Evolutionary conservation across 2,797 vertebrate genomes (phyloP), one percentile per base, ranked within the genome.

Genomic region (Pangasius krempfi): DNA sequence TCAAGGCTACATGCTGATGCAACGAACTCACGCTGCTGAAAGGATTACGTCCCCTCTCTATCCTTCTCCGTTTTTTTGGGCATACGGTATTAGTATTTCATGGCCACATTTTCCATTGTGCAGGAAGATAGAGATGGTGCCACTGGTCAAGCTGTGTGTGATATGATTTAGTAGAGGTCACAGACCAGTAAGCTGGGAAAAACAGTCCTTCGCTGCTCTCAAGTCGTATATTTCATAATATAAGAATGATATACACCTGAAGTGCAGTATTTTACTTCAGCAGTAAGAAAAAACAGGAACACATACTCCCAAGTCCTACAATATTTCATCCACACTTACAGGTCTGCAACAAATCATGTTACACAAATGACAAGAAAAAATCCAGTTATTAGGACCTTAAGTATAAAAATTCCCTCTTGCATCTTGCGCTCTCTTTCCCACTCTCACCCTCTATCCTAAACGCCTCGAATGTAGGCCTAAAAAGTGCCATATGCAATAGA

Each of bases 381-480:
- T 93, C 92, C 93, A 94, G 92, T 94, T 94, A 94, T 94, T 93
- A 89, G 93, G 94, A 94, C 91, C 93, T 94, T 92, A 93, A 92
- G 92, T 94, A 25, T 12, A 92, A 94, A 95, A 94, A 93, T 92
- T 93, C 92, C 94, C 93, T 58, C 62, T 72, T 72, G 58, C 47
- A 72, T 52, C 6, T 27, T 60, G 12, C 25, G 2, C 40, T 73
- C 7, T 64, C 64, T 79, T 27, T 79, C 84, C 54, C 76, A 47
- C 75, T 58, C 52, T 80, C 62, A 44, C 56, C 1, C 30, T 58
- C 44, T 92, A 94, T 93, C 93, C 94, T 87, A 86, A 94, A 93
- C 90, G 90, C 92, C 92, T 93, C 94, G 93, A 94, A 94, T 93
- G 92, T 93, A 93, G 93, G 93, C 90, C 92, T 94, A 93, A 96